These are phyloP conservation scores for Standfussiana lucernea DNA, from an alignment of 2,888 invertebrate species.

Conservation along the genomic window DNA sequence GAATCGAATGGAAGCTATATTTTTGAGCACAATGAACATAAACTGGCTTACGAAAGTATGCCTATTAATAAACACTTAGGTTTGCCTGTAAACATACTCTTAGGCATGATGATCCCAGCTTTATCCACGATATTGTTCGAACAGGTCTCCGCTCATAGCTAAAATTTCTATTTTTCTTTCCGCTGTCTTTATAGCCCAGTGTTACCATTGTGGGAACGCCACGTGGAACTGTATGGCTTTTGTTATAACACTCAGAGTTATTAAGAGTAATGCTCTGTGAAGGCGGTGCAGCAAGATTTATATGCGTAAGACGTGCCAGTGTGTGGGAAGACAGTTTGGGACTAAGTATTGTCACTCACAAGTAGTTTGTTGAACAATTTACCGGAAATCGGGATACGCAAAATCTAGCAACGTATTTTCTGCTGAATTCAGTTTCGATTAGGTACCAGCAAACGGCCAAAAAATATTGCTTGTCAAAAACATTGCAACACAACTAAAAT, in stretches of 20 bases:
- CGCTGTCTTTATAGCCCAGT: constrained; percentile 44
- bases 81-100: not conserved
- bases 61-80: not conserved
- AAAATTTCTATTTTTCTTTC: too few relatives aligned
- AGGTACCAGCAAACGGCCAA: not conserved
- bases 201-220: constrained; percentile 73
- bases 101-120: not conserved
- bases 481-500: not conserved
- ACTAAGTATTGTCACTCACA: constrained; percentile 21
- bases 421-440: not conserved
- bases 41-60: not conserved
- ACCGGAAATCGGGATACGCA: not conserved
- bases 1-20: not conserved
- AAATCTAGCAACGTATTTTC: not conserved
- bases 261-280: constrained; percentile 77
- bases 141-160: not conserved
- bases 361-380: not conserved
- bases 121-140: not conserved
- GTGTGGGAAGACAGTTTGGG: constrained; percentile 61
- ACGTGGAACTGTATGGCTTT: constrained; percentile 63
- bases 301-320: constrained; percentile 63
- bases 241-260: constrained; percentile 71
- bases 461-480: not conserved
- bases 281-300: constrained; percentile 68
- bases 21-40: not conserved